A percentile compares a stretch with the other conserved stretches of the same genome.
phyloP scores from a whole-genome alignment of 64 coral and sea anemone species.

The Pocillopora verrucosa region DNA sequence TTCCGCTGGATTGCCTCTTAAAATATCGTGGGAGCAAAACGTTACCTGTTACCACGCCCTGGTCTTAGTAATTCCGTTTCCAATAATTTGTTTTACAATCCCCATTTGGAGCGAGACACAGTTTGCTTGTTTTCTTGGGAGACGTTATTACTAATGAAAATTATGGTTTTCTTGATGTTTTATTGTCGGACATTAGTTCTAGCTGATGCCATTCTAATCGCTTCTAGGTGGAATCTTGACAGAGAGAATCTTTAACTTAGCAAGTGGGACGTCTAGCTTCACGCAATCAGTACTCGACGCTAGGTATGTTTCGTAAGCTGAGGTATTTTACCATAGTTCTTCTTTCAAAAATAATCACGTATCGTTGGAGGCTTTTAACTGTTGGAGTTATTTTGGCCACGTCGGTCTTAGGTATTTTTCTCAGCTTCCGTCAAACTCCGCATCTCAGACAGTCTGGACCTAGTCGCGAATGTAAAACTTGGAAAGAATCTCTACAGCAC shows the following conservation, averaged over 20 bases:
- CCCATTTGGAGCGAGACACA: too few relatives aligned
- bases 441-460: neutral
- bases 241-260: neutral
- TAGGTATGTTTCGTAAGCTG: neutral
- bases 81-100: too few relatives aligned
- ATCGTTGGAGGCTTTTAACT: neutral
- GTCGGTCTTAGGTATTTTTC: neutral
- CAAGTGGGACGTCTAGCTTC: neutral
- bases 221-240: neutral
- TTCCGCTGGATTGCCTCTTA: too few relatives aligned
- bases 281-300: neutral
- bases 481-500: neutral
- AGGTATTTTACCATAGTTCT: neutral
- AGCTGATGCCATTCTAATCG: too few relatives aligned
- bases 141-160: too few relatives aligned
- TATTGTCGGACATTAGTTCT: too few relatives aligned
- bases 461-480: neutral
- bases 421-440: neutral
- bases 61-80: too few relatives aligned
- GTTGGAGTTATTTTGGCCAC: neutral
- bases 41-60: too few relatives aligned
- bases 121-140: too few relatives aligned
- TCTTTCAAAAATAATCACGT: neutral
- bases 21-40: too few relatives aligned
- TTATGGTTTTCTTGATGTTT: too few relatives aligned